A percentile compares a stretch with the other conserved stretches of the same genome.
These are phyloP conservation scores for Poeciliopsis turrubarensis DNA, from an alignment of 2,113 vertebrate species.

Conservation along the genomic window DNA sequence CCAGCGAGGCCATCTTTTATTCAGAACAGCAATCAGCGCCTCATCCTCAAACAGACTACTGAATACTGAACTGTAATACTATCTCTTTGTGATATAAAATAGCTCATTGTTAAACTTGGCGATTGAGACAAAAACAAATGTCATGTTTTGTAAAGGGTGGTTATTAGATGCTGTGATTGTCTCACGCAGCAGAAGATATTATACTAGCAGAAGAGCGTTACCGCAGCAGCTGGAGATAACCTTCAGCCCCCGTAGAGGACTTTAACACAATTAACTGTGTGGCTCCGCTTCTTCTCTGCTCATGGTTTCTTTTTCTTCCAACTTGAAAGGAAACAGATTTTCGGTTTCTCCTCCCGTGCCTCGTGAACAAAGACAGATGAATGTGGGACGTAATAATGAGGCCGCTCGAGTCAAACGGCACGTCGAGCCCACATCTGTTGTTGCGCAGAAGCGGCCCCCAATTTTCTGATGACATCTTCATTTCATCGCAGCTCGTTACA, in stretches of 20 bases:
- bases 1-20: not conserved
- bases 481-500: slow-evolving; percentile 19
- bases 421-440: slow-evolving; percentile 39
- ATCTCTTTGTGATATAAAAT: slow-evolving; percentile 16
- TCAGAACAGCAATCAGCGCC: slow-evolving; percentile 7
- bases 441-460: slow-evolving; percentile 8
- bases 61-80: slow-evolving; percentile 22
- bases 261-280: slow-evolving; percentile 49
- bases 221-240: slow-evolving; percentile 62
- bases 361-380: slow-evolving; percentile 28
- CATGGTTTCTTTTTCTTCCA: slow-evolving; percentile 51
- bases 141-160: slow-evolving; percentile 42
- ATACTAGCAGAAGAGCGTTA: slow-evolving; percentile 41
- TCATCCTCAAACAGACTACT: slow-evolving; percentile 13
- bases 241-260: slow-evolving; percentile 64
- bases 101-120: slow-evolving; percentile 22
- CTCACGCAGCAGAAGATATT: slow-evolving; percentile 15
- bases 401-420: slow-evolving; percentile 44
- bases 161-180: slow-evolving; percentile 45
- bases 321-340: slow-evolving; percentile 59
- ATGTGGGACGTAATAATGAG: slow-evolving; percentile 51
- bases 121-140: slow-evolving; percentile 14
- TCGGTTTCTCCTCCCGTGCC: slow-evolving; percentile 8
- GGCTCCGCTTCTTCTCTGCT: slow-evolving; percentile 28
- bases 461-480: slow-evolving; percentile 24